phyloP scores from a whole-genome alignment of 2,113 vertebrate genomes.

The Pterocles burchelli region DNA sequence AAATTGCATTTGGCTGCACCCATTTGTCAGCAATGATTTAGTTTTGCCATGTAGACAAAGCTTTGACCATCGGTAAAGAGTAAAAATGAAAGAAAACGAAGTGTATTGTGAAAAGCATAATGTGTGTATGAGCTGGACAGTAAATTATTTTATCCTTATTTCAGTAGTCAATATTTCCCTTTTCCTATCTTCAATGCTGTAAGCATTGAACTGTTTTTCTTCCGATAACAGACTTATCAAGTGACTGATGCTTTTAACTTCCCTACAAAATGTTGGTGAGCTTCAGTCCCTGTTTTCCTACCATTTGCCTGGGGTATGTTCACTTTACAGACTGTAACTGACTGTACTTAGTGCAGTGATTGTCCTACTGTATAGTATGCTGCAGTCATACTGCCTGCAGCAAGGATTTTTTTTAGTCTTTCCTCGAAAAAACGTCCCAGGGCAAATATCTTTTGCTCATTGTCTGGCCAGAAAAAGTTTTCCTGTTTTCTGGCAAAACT shows the following conservation, averaged over 20 bases:
- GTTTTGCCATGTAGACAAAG: neutral
- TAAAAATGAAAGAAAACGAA: neutral
- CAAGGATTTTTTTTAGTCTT: neutral
- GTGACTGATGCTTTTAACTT: neutral
- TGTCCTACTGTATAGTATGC: neutral
- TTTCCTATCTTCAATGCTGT: neutral
- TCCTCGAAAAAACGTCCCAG: neutral
- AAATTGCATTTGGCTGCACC: neutral
- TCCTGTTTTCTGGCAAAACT: constrained; percentile 8
- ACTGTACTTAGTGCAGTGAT: neutral
- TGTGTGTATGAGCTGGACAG: neutral
- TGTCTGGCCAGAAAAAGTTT: neutral
- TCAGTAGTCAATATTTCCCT: neutral
- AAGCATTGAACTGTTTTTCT: neutral
- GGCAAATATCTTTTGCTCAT: neutral
- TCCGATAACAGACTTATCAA: neutral
- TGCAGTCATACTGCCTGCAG: neutral
- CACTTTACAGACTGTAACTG: neutral
- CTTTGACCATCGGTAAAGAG: neutral
- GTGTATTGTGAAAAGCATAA: neutral
- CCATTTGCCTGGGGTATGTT: neutral
- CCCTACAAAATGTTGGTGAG: neutral
- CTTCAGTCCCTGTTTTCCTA: neutral
- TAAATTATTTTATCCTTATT: neutral
- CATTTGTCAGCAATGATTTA: constrained; percentile 28